Base-by-base conservation (phyloP, 2,888 invertebrate genomes). In the Ichneumoninae sp. region DNA sequence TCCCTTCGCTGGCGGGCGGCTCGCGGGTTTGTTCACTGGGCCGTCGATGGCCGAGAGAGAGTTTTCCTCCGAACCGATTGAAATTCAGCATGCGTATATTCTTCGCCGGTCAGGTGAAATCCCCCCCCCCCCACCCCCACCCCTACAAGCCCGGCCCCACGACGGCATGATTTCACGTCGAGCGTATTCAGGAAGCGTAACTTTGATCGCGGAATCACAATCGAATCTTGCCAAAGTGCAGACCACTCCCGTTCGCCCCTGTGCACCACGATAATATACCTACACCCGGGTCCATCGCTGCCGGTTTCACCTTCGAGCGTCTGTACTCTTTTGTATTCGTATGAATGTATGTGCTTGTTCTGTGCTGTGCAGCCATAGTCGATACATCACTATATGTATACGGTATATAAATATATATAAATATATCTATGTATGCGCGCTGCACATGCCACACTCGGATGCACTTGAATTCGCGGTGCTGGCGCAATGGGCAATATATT, bases 51-150 rank as follows among this genome's bases (percentile, higher is more conserved):
- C 10, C 69, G 26, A 36, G 63, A 47, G 22, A 10, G 54, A 7
- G 57, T 75, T 82, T 77, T 44, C 33, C 8, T 44, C 78, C 63
- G 69, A 82, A 78, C 52, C 86, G 86, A 88, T 89, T 89, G 89
- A 88, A 88, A 89, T 89, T 88, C 89, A 86, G 86, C 87, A 87
- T 87, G 87, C 89, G 89, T 87, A 86, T 79, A 82, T 82, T 85
- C 79, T 79, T 80, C 79, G 81, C 82, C 83, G 85, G 85, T 82
- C 85, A 88, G 85, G 86, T 79, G 85, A 83, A 79, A 16, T 47
- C 44, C 44, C 44, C 44, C 44, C 5, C 1, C 5, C 44, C 13
- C 5, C 36, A 1, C 16, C 44, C 44, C 0, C 13, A 3, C 44
- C 16, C 10, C 40, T 40, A 1, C 40, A 10, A 3, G 3, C 4